A percentile compares a stretch with the other conserved stretches of the same genome.
Evolutionary conservation across 2,113 vertebrate genomes (phyloP).

Genomic region (Vidua macroura): DNA sequence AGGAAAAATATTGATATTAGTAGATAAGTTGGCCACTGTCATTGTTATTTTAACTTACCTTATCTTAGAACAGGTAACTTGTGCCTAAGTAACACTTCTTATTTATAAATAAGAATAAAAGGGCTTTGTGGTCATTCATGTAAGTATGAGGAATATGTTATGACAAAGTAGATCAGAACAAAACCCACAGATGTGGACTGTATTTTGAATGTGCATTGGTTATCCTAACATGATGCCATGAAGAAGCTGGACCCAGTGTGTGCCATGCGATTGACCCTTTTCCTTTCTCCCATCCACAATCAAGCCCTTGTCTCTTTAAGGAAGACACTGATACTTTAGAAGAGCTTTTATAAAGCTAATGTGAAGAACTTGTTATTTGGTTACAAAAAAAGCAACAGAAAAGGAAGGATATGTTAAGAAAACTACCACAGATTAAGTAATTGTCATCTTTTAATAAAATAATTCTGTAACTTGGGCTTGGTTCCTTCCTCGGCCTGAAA

Average conservation of each 20-base stretch:
- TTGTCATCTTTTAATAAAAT: conserved; percentile 53
- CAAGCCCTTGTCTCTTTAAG: conserved; percentile 22
- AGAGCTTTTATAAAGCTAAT: background rate
- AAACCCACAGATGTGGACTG: background rate
- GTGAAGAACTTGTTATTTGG: background rate
- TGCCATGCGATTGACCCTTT: background rate
- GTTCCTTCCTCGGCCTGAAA: conserved; percentile 67
- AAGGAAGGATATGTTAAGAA: conserved; percentile 67
- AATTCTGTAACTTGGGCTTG: conserved; percentile 37
- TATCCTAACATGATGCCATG: background rate
- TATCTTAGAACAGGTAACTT: background rate
- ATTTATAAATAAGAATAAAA: background rate
- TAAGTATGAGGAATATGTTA: background rate
- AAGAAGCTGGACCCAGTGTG: background rate
- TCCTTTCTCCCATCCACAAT: background rate
- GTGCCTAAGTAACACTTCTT: background rate
- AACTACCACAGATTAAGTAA: conserved; percentile 47
- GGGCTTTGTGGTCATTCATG: background rate
- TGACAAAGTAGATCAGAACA: background rate
- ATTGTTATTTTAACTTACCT: background rate
- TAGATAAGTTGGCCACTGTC: background rate
- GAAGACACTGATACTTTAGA: background rate
- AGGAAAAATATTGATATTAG: background rate
- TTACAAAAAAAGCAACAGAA: conserved; percentile 58
- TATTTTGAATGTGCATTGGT: background rate